Base-by-base conservation (phyloP, 2,113 vertebrate species). In the Eurystomus gularis region DNA sequence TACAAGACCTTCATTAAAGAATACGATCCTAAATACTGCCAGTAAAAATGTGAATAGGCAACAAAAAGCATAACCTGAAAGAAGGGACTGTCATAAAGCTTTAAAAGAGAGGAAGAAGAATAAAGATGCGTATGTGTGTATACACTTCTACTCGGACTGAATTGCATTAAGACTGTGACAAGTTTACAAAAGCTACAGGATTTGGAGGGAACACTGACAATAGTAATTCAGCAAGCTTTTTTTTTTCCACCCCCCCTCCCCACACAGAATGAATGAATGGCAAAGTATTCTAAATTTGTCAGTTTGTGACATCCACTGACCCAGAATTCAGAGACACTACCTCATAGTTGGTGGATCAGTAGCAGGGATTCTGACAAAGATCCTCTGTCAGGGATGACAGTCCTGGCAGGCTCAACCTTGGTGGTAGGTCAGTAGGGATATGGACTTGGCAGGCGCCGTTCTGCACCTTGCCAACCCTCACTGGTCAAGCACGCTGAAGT, bases 251-350 rank as follows among this genome's bases (percentile, higher is more conserved):
- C 64, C 8, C 18, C 26, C 52, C 51, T 29, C 49, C 57, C 65
- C 23, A 40, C 79, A 89, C 73, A 78, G 81, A 93, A 80, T 89
- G 94, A 97, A 95, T 96, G 94, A 96, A 91, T 48, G 73, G 91
- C 66, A 77, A 97, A 96, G 90, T 89, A 89, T 87, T 97, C 95
- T 97, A 93, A 93, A 97, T 96, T 97, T 96, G 96, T 97, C 94
- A 93, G 94, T 96, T 94, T 97, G 95, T 96, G 95, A 96, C 95
- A 97, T 85, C 13, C 94, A 95, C 80, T 96, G 95, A 97, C 94
- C 96, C 96, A 97, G 97, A 97, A 97, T 94, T 93, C 87, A 95
- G 95, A 97, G 96, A 97, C 94, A 96, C 95, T 96, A 96, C 91
- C 95, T 96, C 95, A 97, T 95, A 96, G 95, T 8, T 95, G 91